Base-by-base conservation (phyloP, 2,797 vertebrate genomes). In the Melanotaenia parkinsoni region DNA sequence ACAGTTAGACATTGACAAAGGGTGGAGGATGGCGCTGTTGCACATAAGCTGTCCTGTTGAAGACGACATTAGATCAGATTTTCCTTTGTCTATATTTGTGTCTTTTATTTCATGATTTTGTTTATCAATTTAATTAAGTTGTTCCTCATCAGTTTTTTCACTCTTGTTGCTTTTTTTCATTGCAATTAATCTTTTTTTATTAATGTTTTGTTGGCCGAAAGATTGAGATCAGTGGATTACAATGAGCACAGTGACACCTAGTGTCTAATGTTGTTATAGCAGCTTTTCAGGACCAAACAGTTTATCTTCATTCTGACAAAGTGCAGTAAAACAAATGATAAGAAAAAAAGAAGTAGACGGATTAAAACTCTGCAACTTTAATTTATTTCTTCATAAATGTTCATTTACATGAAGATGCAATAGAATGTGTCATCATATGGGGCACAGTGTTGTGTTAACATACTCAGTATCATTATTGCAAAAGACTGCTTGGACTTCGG, bases 181-280 rank as follows among this genome's bases (percentile, higher is more conserved):
- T 38, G 37, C 13, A 43, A 40, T 14, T 28, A 18, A 28, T 14
- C 14, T 13, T 26, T 30, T 30, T 16, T 3, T 18, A n/a, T 18
- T 63, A 32, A 32, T 32, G 8, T 11, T 54, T 54, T 32, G 11
- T 33, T n/a, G 5, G 10, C 13, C 8, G 50, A 4, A 7, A 33
- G 13, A 50, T 30, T 22, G 10, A n/a, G n/a, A 51, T 10, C 9
- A 24, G 10, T 53, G 47, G 47, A n/a, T 51, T n/a, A n/a, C 18
- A 51, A 32, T 20, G 6, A 64, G 53, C 22, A 62, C 37, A 72
- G 57, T 62, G 79, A 79, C 77, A 84, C 57, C 79, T 86, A 45
- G 67, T 84, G 81, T 67, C 50, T 58, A 4, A 0, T 56, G 6
- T 60, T 30, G 35, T 35, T 35, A 70, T 60, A 59, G 37, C 75